Percentiles rank a stretch among this genome's conserved stretches.
phyloP scores from a whole-genome alignment of 2,113 vertebrate genomes.

The Myocastor coypus region DNA sequence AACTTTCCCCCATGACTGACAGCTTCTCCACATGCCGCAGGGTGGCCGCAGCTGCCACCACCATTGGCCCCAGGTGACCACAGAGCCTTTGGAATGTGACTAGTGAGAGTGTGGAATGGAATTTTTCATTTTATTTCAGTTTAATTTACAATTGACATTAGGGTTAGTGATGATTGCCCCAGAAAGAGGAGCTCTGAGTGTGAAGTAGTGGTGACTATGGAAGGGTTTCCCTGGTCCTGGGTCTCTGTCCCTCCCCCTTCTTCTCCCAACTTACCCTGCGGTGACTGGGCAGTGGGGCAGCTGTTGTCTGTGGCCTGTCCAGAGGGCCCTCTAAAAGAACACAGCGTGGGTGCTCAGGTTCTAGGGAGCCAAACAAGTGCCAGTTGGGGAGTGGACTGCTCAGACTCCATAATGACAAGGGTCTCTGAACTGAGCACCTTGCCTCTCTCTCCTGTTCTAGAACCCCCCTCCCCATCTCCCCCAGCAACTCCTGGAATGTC shows the following conservation, averaged over 20 bases:
- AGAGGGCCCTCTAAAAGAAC: slow-evolving; percentile 28
- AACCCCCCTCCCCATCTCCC: slow-evolving; percentile 64
- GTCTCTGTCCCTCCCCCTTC: neutral
- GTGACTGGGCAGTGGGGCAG: neutral
- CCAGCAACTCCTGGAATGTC: slow-evolving; percentile 74
- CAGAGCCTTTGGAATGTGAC: neutral
- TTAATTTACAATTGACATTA: neutral
- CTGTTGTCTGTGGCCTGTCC: neutral
- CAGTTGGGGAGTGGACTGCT: neutral
- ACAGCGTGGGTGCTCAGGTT: neutral
- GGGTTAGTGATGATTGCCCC: rapidly evolving
- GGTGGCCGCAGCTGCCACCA: rapidly evolving
- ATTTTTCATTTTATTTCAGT: neutral
- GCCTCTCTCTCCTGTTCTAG: slow-evolving; percentile 71
- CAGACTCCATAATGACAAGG: neutral
- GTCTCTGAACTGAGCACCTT: neutral
- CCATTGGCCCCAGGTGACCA: neutral
- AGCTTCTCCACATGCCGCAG: rapidly evolving
- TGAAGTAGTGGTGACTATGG: rapidly evolving
- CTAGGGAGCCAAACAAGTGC: neutral
- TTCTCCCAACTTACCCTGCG: slow-evolving; percentile 27
- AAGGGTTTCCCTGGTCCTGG: rapidly evolving
- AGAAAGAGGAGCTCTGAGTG: neutral
- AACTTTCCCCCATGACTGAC: rapidly evolving
- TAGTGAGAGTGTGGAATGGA: neutral